Evolutionary conservation across 2,113 vertebrate genomes (phyloP), one percentile per base, ranked within the genome.

Genomic region (Loxodonta africana): DNA sequence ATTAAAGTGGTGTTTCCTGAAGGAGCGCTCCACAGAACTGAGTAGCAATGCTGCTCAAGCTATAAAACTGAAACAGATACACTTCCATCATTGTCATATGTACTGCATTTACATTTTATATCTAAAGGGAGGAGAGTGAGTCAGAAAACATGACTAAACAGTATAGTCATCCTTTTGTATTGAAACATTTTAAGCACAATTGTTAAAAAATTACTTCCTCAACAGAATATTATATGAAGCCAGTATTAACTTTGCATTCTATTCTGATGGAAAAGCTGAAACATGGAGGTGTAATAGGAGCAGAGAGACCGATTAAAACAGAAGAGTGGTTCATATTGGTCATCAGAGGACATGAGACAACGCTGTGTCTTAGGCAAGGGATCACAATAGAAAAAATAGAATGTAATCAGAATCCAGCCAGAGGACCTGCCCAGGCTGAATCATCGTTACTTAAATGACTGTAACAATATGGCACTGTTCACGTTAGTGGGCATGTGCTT

Each of bases 1-100:
- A 82, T 12, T 82, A 30, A 87, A 67, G 12, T 91, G 88, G 48
- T 73, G 86, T 91, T 21, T 94, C 63, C 18, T 98, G 63, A 97
- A 93, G 90, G 8, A 95, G 48, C 77, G 94, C 63, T 90, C 28
- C 1, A 33, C 6, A 93, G 78, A 97, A 95, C 33, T 93, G 37
- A 21, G 96, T 83, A 46, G 69, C 46, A 87, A 74, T 83, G 51
- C 90, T 96, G 33, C 10, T 92, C 83, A 96, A 51, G 87, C 85
- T 94, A 93, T 96, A 80, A 88, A 76, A 85, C 71, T 94, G 87
- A 60, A 90, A 82, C 8, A 67, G 26, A 14, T 17, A 74, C 6
- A 41, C 41, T 94, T 83, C 90, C 69, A 89, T 12, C 92, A 92
- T 82, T 33, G 63, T 60, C 87, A 88, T 93, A 62, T 91, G 30